Evolutionary conservation across 2,888 invertebrate species (phyloP).

Genomic region (Drosophila melanosoma): DNA sequence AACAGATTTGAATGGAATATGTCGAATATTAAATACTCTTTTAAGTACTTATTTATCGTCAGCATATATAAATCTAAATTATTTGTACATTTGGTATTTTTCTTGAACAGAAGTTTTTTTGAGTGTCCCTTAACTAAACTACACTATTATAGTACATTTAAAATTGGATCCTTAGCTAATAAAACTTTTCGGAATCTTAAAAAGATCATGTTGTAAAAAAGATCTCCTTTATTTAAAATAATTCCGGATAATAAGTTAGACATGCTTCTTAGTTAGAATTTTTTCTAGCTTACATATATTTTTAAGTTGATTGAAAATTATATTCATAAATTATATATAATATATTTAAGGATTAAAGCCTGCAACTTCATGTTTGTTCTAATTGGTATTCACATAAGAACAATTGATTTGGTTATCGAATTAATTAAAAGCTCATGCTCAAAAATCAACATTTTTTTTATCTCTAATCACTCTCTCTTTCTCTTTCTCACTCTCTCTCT

Average conservation of each 20-base stretch:
- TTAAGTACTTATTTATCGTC: not conserved
- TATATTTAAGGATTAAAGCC: not conserved
- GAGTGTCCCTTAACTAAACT: too few relatives aligned
- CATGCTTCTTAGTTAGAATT: too few relatives aligned
- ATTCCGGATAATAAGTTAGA: too few relatives aligned
- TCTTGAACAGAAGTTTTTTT: too few relatives aligned
- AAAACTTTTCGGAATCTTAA: not conserved
- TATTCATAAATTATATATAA: not conserved
- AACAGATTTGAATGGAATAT: not conserved
- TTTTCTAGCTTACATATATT: not conserved
- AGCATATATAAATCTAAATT: not conserved
- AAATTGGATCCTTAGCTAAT: not conserved
- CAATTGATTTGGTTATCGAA: not conserved
- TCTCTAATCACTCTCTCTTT: not conserved
- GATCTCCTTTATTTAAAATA: too few relatives aligned
- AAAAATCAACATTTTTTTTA: not conserved
- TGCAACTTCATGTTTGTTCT: accelerated
- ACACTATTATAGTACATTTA: too few relatives aligned
- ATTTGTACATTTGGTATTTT: not conserved
- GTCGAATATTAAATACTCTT: not conserved
- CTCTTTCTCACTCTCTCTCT: too few relatives aligned
- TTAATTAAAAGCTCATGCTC: not conserved
- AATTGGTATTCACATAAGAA: not conserved
- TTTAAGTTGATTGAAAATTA: not conserved
- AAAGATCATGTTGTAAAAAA: too few relatives aligned